Conservation (phyloP, 2,113 vertebrate genomes). For the Phalacrocorax carbo region DNA sequence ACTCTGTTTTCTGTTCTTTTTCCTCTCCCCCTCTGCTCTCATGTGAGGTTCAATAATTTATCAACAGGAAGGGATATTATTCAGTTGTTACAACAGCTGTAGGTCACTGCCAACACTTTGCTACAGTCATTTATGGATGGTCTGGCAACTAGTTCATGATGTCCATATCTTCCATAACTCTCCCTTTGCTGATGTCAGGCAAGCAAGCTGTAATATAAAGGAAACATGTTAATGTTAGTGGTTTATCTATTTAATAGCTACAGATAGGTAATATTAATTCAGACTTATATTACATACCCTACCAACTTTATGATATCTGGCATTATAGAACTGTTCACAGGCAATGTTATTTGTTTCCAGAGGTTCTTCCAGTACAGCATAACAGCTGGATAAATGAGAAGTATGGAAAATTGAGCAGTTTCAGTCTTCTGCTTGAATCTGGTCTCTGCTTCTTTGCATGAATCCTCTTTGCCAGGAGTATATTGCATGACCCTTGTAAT, state of each 20-base stretch:
- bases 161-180: background rate
- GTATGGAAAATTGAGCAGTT: background rate
- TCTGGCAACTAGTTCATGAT: background rate
- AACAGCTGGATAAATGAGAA: background rate
- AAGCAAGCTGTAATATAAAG: background rate
- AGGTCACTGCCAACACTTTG: background rate
- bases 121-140: background rate
- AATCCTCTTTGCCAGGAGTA: background rate
- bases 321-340: background rate
- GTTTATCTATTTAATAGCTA: background rate
- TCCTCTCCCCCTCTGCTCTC: background rate
- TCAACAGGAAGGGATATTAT: background rate
- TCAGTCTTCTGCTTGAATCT: background rate
- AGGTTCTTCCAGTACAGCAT: background rate
- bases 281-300: background rate
- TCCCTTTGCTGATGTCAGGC: background rate
- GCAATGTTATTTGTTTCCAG: background rate
- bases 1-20: background rate
- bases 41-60: background rate
- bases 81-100: background rate
- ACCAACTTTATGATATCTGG: background rate
- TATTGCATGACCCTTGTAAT: background rate
- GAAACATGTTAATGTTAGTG: background rate
- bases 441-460: accelerated
- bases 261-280: background rate